Evolutionary conservation across 2,113 vertebrate species (phyloP).

Genomic region (Sciurus niger): DNA sequence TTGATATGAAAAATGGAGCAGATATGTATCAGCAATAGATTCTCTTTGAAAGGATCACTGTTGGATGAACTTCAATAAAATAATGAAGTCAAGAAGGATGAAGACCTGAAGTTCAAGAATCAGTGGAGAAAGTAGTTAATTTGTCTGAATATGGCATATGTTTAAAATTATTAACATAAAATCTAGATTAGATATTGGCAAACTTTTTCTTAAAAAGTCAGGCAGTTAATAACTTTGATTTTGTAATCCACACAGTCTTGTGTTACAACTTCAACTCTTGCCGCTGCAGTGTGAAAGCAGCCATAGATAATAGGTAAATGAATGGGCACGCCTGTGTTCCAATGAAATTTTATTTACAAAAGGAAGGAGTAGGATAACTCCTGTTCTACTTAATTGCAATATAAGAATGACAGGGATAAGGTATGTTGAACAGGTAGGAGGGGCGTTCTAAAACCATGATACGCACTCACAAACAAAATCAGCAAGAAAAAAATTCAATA

Average conservation of each 20-base stretch:
- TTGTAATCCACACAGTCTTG: neutral
- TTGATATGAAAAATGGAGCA: conserved; percentile 1
- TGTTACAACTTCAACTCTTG: neutral
- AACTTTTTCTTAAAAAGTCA: conserved; percentile 25
- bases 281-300: neutral
- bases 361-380: neutral
- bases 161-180: conserved; percentile 37
- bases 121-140: neutral
- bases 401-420: neutral
- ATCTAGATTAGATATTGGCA: conserved; percentile 13
- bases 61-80: conserved; percentile 46
- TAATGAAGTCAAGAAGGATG: conserved; percentile 18
- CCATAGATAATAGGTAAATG: neutral
- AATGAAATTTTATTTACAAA: conserved; percentile 53
- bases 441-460: neutral
- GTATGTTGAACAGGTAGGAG: neutral
- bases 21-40: neutral
- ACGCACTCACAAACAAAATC: neutral
- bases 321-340: neutral
- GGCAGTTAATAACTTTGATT: conserved; percentile 12
- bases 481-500: conserved; percentile 1
- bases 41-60: neutral
- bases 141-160: neutral
- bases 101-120: conserved; percentile 12
- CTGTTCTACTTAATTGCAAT: neutral